These are phyloP conservation scores for Plebejus argus DNA, from an alignment of 2,888 invertebrate genomes.

Conservation along the genomic window DNA sequence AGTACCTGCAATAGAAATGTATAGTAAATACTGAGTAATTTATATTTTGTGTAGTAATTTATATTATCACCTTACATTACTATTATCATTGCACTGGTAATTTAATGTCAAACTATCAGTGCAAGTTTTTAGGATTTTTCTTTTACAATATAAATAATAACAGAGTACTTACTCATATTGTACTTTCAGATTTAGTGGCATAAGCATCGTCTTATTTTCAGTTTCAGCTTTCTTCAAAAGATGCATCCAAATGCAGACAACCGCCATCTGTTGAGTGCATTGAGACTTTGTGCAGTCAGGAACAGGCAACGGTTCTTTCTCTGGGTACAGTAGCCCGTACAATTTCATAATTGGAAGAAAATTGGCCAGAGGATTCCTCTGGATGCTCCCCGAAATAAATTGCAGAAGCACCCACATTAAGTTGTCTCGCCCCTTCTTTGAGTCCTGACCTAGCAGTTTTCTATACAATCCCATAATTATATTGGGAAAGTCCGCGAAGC, in stretches of 20 bases:
- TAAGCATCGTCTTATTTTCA: constrained; percentile 90
- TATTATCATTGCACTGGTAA: too few relatives aligned
- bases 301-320: constrained; percentile 92
- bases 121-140: too few relatives aligned
- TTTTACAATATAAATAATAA: too few relatives aligned
- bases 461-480: constrained; percentile 94
- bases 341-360: constrained; percentile 94
- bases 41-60: too few relatives aligned
- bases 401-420: constrained; percentile 99
- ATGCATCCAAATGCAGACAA: constrained; percentile 98
- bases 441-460: constrained; percentile 88
- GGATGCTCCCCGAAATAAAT: constrained; percentile 97
- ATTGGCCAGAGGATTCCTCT: constrained; percentile 93
- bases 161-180: constrained; percentile 87
- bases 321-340: constrained; percentile 95
- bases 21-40: too few relatives aligned
- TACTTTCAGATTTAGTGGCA: constrained; percentile 90
- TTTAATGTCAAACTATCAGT: too few relatives aligned
- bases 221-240: constrained; percentile 95
- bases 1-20: constrained; percentile 79
- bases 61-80: too few relatives aligned
- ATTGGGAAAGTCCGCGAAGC: constrained; percentile 95
- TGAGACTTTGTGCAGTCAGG: constrained; percentile 94
- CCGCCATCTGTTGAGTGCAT: constrained; percentile 95
- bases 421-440: constrained; percentile 95